Evolutionary conservation across 23 tunicate species (phyloP), one percentile per base, ranked within the genome.

Genomic region (Botrylloides violaceus): DNA sequence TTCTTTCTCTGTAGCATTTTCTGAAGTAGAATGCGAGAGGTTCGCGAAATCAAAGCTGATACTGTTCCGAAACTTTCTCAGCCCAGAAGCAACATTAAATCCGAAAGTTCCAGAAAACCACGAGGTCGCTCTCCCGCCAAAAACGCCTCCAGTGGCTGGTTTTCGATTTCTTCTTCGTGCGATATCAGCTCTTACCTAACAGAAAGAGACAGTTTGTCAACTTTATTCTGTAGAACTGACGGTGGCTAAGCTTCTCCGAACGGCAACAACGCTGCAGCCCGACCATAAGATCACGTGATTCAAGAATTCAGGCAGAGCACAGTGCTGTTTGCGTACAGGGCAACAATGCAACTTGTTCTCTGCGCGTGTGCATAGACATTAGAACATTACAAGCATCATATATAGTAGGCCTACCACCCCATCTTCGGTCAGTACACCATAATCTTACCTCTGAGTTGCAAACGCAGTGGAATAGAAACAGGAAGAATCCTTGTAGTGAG

Each of bases 401-500:
- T n/a, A n/a, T n/a, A n/a, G n/a, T n/a, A n/a, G n/a, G n/a, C n/a
- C n/a, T n/a, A n/a, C n/a, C n/a, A n/a, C n/a, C n/a, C n/a, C n/a
- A n/a, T n/a, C n/a, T n/a, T n/a, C n/a, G n/a, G n/a, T n/a, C n/a
- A n/a, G n/a, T n/a, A n/a, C n/a, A n/a, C n/a, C n/a, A n/a, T n/a
- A n/a, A 15, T 28, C 49, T 70, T 57, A 87, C 96, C 83, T 87
- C 96, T 56, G 96, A 81, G 64, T 87, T 87, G 71, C 96, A 87
- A n/a, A 87, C 32, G 80, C 96, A 87, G 61, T 87, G 96, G 61
- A 87, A 87, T 0, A 87, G 77, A 48, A 87, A 87, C 9, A 87
- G 76, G 64, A 87, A 81, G 58, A 87, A 87, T 56, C 96, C 96
- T 77, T 87, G 96, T 0, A 87, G 79, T 3, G 96, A 87, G 58